phyloP scores from a whole-genome alignment of 2,888 invertebrate species.

The Saturnia japonica region DNA sequence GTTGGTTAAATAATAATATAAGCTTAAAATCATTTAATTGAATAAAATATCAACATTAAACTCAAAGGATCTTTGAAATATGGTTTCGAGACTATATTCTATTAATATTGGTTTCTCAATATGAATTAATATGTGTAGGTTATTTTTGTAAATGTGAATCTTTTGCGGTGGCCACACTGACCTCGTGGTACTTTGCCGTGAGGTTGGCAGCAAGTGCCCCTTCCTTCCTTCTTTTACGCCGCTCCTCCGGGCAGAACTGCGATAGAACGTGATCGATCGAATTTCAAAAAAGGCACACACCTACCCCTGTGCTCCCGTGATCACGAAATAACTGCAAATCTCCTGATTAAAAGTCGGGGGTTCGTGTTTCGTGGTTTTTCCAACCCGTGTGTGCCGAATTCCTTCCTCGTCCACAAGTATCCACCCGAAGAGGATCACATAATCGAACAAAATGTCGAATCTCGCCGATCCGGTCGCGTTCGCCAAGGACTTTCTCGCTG shows the following conservation, averaged over 20 bases:
- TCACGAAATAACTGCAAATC: constrained; percentile 78
- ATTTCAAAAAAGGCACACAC: constrained; percentile 81
- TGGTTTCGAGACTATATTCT: background rate
- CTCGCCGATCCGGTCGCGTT: constrained; percentile 91
- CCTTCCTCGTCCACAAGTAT: constrained; percentile 60
- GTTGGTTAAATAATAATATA: background rate
- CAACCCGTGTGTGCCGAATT: constrained; percentile 73
- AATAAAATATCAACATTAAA: no score
- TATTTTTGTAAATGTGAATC: constrained; percentile 30
- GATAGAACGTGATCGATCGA: constrained; percentile 82
- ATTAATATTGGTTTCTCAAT: background rate
- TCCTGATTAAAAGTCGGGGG: constrained; percentile 76
- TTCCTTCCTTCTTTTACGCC: constrained; percentile 81
- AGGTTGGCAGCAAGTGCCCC: constrained; percentile 76
- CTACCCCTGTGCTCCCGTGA: constrained; percentile 80
- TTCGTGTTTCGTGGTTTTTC: constrained; percentile 77
- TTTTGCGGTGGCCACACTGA: constrained; percentile 55
- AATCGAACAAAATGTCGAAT: constrained; percentile 76
- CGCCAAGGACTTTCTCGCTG: constrained; percentile 95
- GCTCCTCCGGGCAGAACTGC: constrained; percentile 76
- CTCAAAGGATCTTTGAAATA: no score
- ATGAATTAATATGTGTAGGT: background rate
- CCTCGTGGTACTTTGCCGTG: constrained; percentile 74
- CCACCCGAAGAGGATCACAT: constrained; percentile 62
- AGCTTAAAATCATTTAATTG: no score